Base-by-base conservation (phyloP, 1,140 invertebrate species). In the Heterodera schachtii region DNA sequence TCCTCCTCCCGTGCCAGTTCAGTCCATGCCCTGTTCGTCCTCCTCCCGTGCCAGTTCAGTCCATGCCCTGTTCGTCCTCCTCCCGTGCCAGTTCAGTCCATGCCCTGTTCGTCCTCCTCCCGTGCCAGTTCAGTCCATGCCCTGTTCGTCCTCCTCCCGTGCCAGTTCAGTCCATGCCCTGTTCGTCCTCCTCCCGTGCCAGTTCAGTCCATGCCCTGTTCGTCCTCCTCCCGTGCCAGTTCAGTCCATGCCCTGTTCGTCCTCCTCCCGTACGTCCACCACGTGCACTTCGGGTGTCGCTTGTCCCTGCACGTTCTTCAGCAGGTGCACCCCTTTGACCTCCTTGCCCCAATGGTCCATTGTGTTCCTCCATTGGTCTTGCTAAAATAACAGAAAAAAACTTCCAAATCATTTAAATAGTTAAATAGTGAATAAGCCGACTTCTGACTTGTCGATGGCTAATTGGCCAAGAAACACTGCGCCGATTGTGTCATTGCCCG, bases 341-440 rank as follows among this genome's bases (percentile, higher is more conserved):
- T 89, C 88, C 75, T 89, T 89, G 49, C 89, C 89, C 57, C 85
- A 69, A 74, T 89, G 84, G 21, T 89, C 85, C 7, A 90, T 77
- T 5, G 88, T 90, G 21, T 89, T 88, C 57, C 83, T 86, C 88
- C 88, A 89, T 73, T 89, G 88, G 13, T 89, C 88, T 3, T n/a
- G 74, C 74, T 73, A 52, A 73, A 73, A 52, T 47, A 16, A 11
- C 11, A 19, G 2, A 73, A 16, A 19, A 19, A 46, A 13, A 73
- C 16, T 0, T 73, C 16, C 3, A 9, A 9, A 47, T 8, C 49
- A 52, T 73, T 47, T 16, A 73, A 13, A 47, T 71, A 13, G 71
- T 5, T 19, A 52, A 19, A 64, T 64, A 64, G 19, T 52, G 5
- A 64, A 64, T 31, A 64, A 2, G 16, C 16, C 57, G 57, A 13